These are phyloP conservation scores for Melanogrammus aeglefinus DNA, from an alignment of 2,797 vertebrate species.

Conservation along the genomic window DNA sequence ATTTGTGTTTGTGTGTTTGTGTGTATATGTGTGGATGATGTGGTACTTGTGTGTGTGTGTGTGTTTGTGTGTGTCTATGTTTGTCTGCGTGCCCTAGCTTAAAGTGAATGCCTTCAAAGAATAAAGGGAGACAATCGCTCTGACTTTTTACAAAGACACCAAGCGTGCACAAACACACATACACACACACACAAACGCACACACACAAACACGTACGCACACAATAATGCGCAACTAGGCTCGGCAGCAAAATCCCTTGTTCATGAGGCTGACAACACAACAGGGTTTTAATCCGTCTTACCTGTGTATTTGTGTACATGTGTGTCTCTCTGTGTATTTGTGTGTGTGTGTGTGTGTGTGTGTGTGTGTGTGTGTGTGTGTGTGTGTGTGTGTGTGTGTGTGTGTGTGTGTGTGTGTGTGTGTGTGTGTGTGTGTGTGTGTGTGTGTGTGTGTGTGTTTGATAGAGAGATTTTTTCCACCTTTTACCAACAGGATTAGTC, in stretches of 20 bases:
- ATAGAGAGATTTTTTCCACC: conserved; percentile 10
- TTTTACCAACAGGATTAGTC: conserved; percentile 75
- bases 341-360: too few species aligned
- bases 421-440: too few species aligned
- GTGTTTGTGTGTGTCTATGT: conserved; percentile 20
- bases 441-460: too few species aligned
- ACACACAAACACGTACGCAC: conserved; percentile 18
- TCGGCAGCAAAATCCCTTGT: conserved; percentile 32
- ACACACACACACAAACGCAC: conserved; percentile 2
- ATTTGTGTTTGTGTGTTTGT: conserved; percentile 18
- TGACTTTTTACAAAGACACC: conserved; percentile 19
- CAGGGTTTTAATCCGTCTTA: conserved; percentile 57
- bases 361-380: too few species aligned
- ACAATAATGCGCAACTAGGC: background rate
- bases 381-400: too few species aligned
- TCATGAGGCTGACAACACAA: conserved; percentile 56
- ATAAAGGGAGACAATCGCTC: conserved; percentile 10
- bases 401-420: too few species aligned
- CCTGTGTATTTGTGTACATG: conserved; percentile 63
- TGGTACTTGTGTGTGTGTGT: conserved; percentile 5
- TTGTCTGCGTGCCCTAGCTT: background rate
- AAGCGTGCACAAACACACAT: conserved; percentile 21
- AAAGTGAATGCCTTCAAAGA: background rate
- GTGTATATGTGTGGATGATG: background rate
- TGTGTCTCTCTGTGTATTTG: conserved; percentile 11